A percentile compares a stretch with the other conserved stretches of the same genome.
Conservation (phyloP, 64 coral and sea anemone species). For the Trachythela sp. region DNA sequence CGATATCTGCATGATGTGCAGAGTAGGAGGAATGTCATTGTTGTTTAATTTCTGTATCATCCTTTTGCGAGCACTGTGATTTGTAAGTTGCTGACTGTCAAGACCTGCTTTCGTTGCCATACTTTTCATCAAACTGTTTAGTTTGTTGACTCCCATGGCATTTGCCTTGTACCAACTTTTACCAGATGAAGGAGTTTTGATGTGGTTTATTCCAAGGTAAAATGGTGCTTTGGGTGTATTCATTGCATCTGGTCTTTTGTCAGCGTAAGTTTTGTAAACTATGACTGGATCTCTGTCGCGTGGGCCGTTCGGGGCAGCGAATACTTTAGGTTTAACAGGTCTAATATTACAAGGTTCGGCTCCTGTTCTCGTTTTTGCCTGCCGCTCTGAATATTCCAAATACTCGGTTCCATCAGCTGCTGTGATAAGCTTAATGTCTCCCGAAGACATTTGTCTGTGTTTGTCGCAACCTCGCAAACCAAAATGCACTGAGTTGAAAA, state of each 20-base stretch:
- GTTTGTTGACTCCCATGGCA: constrained; percentile 47
- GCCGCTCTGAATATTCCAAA: constrained; percentile 48
- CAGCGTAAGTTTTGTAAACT: not conserved
- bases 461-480: constrained; percentile 29
- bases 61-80: constrained; percentile 66
- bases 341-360: not conserved
- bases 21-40: constrained; percentile 50
- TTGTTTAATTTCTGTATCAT: constrained; percentile 60
- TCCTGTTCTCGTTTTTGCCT: constrained; percentile 52
- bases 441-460: constrained; percentile 39
- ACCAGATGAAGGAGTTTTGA: not conserved
- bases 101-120: constrained; percentile 55
- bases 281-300: not conserved
- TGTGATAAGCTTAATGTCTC: constrained; percentile 42
- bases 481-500: constrained; percentile 34
- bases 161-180: constrained; percentile 56
- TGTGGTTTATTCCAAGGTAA: not conserved
- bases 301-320: not conserved
- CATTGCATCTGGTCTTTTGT: not conserved
- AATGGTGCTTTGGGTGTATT: not conserved
- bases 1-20: constrained; percentile 62
- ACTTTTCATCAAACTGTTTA: constrained; percentile 51
- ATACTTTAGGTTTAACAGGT: constrained; percentile 18
- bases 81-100: constrained; percentile 27
- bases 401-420: constrained; percentile 51